Evolutionary conservation across 1,140 invertebrate genomes (phyloP).

Genomic region (Idris sp.): DNA sequence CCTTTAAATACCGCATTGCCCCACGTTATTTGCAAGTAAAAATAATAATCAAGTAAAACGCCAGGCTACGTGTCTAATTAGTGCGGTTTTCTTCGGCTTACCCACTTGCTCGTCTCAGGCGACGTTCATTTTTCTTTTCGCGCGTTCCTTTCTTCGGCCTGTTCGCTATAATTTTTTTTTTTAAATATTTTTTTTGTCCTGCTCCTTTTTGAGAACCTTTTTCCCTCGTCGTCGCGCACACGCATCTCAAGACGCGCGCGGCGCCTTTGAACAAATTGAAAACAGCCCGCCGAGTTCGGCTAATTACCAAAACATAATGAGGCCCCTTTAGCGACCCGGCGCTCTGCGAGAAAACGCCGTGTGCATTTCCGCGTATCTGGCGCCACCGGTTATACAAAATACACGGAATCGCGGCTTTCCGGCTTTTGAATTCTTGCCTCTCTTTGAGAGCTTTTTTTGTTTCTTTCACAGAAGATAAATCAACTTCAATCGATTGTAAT

Average conservation of each 20-base stretch:
- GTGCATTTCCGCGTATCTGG: conserved; percentile 63
- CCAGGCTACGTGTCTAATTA: conserved; percentile 50
- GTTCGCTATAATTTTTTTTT: conserved; percentile 29
- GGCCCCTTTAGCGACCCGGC: conserved; percentile 63
- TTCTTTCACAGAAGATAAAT: conserved; percentile 31
- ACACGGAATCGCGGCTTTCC: conserved; percentile 66
- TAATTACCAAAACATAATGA: conserved; percentile 76
- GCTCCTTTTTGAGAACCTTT: conserved; percentile 55
- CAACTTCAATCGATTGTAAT: conserved; percentile 4
- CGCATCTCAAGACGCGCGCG: conserved; percentile 58
- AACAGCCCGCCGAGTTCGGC: conserved; percentile 71
- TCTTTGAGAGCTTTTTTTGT: conserved; percentile 28
- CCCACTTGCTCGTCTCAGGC: conserved; percentile 45
- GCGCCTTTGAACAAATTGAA: conserved; percentile 73
- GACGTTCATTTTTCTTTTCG: conserved; percentile 57
- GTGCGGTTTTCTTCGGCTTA: conserved; percentile 39
- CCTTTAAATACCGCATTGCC: conserved; percentile 34
- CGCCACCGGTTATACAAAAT: conserved; percentile 64
- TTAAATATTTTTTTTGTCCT: too few species aligned
- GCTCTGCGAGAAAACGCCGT: conserved; percentile 47
- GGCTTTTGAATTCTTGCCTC: conserved; percentile 58
- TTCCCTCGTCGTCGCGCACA: conserved; percentile 57
- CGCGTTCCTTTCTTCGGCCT: conserved; percentile 51
- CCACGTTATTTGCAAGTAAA: conserved; percentile 39
- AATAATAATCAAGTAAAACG: conserved; percentile 49